A percentile compares a stretch with the other conserved stretches of the same genome.
These are phyloP conservation scores for Polymixis flavicincta DNA, from an alignment of 2,888 invertebrate genomes.

Conservation along the genomic window DNA sequence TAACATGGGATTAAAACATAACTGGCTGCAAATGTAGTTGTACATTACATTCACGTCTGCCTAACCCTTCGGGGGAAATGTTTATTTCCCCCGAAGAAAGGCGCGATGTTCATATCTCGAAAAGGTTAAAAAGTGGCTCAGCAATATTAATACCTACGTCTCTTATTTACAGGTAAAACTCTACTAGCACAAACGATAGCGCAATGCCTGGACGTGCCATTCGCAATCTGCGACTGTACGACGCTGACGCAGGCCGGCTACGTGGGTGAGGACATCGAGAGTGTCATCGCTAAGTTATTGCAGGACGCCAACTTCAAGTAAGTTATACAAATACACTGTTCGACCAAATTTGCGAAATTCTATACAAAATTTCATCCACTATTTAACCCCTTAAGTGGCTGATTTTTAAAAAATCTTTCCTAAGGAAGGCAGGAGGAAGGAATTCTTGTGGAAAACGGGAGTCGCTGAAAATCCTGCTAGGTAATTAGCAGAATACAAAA, in stretches of 20 bases:
- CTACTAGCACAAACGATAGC: conserved; percentile 99
- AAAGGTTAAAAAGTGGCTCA: background rate
- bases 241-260: conserved; percentile 99
- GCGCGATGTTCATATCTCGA: too few relatives aligned
- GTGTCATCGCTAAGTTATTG: conserved; percentile 98
- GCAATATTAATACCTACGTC: background rate
- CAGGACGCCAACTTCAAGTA: conserved; percentile 98
- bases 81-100: too few relatives aligned
- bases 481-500: too few relatives aligned
- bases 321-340: conserved; percentile 53
- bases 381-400: background rate
- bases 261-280: conserved; percentile 99
- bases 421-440: too few relatives aligned
- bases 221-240: conserved; percentile 99
- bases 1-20: too few relatives aligned
- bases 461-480: too few relatives aligned
- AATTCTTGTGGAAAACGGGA: background rate
- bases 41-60: too few relatives aligned
- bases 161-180: conserved; percentile 94
- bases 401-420: too few relatives aligned
- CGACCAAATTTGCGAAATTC: background rate
- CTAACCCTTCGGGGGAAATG: too few relatives aligned
- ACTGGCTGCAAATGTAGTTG: too few relatives aligned
- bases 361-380: background rate
- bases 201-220: conserved; percentile 99